Percentiles rank a stretch among this genome's conserved stretches.
Conservation (phyloP, 2,113 vertebrate genomes). For the Procavia capensis region DNA sequence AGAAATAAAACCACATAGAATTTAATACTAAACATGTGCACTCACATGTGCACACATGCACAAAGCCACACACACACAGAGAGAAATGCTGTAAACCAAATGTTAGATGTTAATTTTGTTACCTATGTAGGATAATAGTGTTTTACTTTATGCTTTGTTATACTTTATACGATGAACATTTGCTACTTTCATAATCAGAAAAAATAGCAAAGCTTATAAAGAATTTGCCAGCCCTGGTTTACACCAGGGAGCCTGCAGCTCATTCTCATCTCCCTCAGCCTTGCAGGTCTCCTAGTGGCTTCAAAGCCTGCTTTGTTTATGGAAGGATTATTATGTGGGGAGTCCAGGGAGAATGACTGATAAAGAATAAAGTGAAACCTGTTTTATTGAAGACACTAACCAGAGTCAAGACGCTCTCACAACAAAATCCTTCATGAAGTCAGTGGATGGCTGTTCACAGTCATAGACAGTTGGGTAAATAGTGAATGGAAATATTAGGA, state of each 20-base stretch:
- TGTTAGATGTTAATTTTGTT: neutral
- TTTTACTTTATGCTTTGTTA: neutral
- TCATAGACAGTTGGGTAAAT: neutral
- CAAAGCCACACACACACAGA: neutral
- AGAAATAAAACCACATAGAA: neutral
- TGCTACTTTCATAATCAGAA: conserved; percentile 39
- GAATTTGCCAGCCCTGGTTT: conserved; percentile 38
- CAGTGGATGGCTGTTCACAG: neutral
- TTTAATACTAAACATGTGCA: neutral
- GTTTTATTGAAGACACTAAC: conserved; percentile 69
- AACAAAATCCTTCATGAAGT: conserved; percentile 36
- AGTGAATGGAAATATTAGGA: neutral
- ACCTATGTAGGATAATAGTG: conserved; percentile 32
- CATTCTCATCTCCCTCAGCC: conserved; percentile 36
- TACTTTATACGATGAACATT: conserved; percentile 41
- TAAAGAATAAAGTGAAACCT: conserved; percentile 72
- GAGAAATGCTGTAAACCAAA: neutral
- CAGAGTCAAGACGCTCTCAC: conserved; percentile 34
- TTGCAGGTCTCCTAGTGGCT: conserved; percentile 59
- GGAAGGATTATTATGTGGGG: conserved; percentile 64
- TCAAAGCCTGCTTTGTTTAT: conserved; percentile 77
- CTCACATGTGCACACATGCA: too few species aligned
- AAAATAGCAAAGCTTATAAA: conserved; percentile 57
- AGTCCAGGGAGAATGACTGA: conserved; percentile 65
- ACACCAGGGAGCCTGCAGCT: conserved; percentile 60